A percentile compares a stretch with the other conserved stretches of the same genome.
phyloP scores from a whole-genome alignment of 2,888 invertebrate genomes.

The Apamea anceps region DNA sequence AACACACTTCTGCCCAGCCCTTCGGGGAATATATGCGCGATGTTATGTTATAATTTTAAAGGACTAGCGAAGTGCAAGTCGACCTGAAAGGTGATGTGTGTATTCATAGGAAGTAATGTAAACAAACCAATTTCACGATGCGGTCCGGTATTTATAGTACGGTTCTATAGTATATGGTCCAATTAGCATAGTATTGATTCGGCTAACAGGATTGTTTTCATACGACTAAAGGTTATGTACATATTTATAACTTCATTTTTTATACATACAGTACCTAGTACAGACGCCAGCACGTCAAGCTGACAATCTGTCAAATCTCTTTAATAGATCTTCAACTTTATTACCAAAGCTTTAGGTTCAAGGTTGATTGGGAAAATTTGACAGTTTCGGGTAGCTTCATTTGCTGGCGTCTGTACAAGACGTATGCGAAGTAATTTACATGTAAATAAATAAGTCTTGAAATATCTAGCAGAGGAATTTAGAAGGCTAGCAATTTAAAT shows the following conservation, averaged over 20 bases:
- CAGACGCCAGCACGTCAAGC: no score
- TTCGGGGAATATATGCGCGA: background rate
- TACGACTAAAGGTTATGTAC: slow-evolving; percentile 5
- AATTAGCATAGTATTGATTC: slow-evolving; percentile 47
- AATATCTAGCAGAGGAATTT: slow-evolving; percentile 24
- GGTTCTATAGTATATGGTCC: slow-evolving; percentile 7
- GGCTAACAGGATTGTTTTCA: slow-evolving; percentile 30
- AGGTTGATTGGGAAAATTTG: no score
- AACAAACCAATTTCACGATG: background rate
- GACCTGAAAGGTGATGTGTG: background rate
- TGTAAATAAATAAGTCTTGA: slow-evolving; percentile 51
- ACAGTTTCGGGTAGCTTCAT: no score
- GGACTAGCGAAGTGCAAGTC: background rate
- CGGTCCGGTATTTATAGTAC: background rate
- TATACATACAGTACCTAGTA: background rate
- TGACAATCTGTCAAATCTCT: no score
- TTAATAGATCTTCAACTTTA: no score
- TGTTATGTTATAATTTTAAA: background rate
- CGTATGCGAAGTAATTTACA: slow-evolving; percentile 45
- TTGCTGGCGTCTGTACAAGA: background rate
- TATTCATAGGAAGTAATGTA: slow-evolving; percentile 14
- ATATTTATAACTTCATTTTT: slow-evolving; percentile 37
- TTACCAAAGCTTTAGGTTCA: no score
- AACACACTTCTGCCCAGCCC: background rate
- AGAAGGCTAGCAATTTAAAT: slow-evolving; percentile 35